A percentile compares a stretch with the other conserved stretches of the same genome.
Conservation (phyloP, 2,888 invertebrate genomes). For the Athrips mouffetella region DNA sequence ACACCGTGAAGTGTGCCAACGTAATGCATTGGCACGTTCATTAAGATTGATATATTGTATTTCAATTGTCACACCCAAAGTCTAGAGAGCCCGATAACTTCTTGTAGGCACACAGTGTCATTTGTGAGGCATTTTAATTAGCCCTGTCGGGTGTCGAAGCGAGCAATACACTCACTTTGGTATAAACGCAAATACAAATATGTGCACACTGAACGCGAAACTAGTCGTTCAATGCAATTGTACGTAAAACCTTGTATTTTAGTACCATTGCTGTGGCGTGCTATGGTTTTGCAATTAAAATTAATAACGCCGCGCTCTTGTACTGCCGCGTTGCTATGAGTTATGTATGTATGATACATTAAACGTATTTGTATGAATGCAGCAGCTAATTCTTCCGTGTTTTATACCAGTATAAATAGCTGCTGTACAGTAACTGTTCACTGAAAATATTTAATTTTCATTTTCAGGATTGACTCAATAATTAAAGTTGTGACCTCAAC, state of each 20-base stretch:
- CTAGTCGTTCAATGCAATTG: not conserved
- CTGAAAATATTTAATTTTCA: no score
- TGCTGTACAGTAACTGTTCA: no score
- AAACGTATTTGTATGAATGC: no score
- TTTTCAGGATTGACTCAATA: no score
- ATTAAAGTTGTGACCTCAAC: no score
- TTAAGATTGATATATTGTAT: conserved; percentile 21
- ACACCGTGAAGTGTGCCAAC: conserved; percentile 13
- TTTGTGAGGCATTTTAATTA: conserved; percentile 13
- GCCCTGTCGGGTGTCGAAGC: conserved; percentile 7
- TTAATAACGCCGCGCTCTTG: not conserved
- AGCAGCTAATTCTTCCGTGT: no score
- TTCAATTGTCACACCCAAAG: conserved; percentile 22
- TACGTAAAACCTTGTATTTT: conserved; percentile 4
- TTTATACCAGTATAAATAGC: no score
- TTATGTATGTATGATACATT: no score
- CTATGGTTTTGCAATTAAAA: conserved; percentile 3
- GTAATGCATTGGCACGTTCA: conserved; percentile 18
- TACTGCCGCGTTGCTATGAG: not conserved
- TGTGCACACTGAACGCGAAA: not conserved
- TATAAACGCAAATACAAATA: no score
- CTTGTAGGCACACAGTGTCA: conserved; percentile 13
- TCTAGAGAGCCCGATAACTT: conserved; percentile 1
- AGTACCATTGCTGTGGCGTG: not conserved
- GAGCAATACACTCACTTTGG: not conserved